Base-by-base conservation (phyloP, 2,113 vertebrate genomes). In the Myrmecobius fasciatus region DNA sequence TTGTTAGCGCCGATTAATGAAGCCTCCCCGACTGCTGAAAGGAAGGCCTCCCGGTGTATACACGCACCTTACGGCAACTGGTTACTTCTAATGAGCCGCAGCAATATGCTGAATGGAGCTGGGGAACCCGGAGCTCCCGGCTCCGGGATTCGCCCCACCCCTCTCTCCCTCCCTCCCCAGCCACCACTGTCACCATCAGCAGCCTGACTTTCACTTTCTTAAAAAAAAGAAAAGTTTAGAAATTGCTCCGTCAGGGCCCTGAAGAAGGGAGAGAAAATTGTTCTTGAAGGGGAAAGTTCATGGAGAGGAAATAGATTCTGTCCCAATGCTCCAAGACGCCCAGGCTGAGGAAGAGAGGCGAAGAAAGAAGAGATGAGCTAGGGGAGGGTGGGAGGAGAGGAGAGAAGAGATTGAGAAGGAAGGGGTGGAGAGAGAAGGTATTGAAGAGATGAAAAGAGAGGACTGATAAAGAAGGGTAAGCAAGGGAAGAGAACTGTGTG, bases 1-100 rank as follows among this genome's bases (percentile, higher is more conserved):
- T 99, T 99, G 99, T 99, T 99, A 99, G 99, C 99, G 99, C 99
- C 98, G 99, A 99, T 99, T 99, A 99, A 99, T 99, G 99, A 99
- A 99, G 99, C 99, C 98, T 98, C 99, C 99, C 99, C 98, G 97
- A 98, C 98, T 98, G 98, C 99, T 98, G 98, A 98, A 99, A 99
- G 99, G 99, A 99, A 99, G 99, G 99, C 99, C 99, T 97, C 99
- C 98, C 98, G 98, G 98, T 98, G 98, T 99, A 99, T 98, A 99
- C 98, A 99, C 99, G 99, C 99, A 99, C 99, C 99, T 99, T 99
- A 99, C 99, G 99, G 99, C 99, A 99, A 99, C 99, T 99, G 98
- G 99, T 99, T 99, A 99, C 98, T 99, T 99, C 99, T 99, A 99
- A 99, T 99, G 99, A 99, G 99, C 98, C 98, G 97, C 98, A 98